Conservation (phyloP, 2,113 vertebrate genomes). For the Dromaius novaehollandiae region DNA sequence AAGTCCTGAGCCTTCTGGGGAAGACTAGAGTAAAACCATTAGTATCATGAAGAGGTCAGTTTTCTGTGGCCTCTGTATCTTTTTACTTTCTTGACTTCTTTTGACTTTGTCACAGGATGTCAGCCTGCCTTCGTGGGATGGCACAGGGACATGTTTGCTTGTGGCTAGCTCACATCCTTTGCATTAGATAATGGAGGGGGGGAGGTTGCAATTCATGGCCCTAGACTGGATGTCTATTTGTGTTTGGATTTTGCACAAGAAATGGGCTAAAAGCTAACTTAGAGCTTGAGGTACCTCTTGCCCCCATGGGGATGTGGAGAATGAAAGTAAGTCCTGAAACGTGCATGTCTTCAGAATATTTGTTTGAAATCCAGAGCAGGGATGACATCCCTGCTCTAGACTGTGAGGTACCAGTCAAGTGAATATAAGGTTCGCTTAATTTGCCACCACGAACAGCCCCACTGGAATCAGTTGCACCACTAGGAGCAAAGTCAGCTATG, state of each 20-base stretch:
- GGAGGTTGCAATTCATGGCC: neutral
- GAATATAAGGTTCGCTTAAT: neutral
- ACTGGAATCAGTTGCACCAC: fast-evolving
- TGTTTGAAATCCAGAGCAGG: neutral
- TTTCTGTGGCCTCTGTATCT: neutral
- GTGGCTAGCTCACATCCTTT: neutral
- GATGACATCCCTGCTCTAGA: neutral
- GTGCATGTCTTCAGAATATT: neutral
- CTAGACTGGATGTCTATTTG: neutral
- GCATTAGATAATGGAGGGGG: neutral
- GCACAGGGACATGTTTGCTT: neutral
- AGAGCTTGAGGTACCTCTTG: neutral
- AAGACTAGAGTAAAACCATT: neutral
- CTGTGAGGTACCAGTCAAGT: neutral
- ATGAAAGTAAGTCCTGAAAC: neutral
- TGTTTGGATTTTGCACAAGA: neutral
- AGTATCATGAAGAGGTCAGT: neutral
- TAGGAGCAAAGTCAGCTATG: neutral
- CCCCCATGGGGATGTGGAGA: neutral
- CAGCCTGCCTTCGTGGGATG: neutral
- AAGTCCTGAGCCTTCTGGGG: neutral
- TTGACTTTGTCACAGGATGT: neutral
- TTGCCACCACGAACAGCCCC: neutral
- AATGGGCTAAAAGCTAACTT: neutral
- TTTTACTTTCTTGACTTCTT: neutral